Evolutionary conservation across 2,888 invertebrate species (phyloP).

Genomic region (Rhagonycha lutea): DNA sequence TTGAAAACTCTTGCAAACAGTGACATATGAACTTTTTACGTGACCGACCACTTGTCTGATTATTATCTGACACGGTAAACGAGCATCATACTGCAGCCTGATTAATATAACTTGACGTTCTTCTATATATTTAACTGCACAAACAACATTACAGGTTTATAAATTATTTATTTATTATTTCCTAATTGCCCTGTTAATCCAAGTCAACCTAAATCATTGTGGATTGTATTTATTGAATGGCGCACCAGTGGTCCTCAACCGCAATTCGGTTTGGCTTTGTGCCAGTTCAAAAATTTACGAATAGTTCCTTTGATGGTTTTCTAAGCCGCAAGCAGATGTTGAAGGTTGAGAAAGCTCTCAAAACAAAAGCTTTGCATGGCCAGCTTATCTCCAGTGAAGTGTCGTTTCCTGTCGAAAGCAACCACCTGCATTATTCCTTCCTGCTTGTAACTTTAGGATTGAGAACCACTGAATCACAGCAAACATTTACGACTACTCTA

Average conservation of each 20-base stretch:
- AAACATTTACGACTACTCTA: neutral
- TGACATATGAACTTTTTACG: neutral
- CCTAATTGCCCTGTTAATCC: neutral
- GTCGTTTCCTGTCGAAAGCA: neutral
- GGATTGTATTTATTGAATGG: neutral
- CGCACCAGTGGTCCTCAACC: neutral
- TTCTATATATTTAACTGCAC: neutral
- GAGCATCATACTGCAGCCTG: neutral
- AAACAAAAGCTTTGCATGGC: neutral
- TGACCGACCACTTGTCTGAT: neutral
- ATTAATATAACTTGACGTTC: neutral
- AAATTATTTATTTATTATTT: neutral
- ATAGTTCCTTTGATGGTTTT: neutral
- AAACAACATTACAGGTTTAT: neutral
- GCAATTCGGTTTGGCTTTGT: neutral
- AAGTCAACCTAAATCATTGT: neutral
- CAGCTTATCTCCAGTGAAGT: neutral
- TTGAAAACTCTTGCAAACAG: neutral
- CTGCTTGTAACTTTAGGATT: neutral
- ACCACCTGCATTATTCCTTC: neutral
- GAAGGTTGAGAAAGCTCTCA: too few species aligned
- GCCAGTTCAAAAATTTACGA: neutral
- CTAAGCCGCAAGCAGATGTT: neutral
- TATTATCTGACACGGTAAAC: neutral
- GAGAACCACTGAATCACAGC: neutral